phyloP scores from a whole-genome alignment of 37 sponge, comb jelly and placozoan genomes.

The Chondrosia reniformis region DNA sequence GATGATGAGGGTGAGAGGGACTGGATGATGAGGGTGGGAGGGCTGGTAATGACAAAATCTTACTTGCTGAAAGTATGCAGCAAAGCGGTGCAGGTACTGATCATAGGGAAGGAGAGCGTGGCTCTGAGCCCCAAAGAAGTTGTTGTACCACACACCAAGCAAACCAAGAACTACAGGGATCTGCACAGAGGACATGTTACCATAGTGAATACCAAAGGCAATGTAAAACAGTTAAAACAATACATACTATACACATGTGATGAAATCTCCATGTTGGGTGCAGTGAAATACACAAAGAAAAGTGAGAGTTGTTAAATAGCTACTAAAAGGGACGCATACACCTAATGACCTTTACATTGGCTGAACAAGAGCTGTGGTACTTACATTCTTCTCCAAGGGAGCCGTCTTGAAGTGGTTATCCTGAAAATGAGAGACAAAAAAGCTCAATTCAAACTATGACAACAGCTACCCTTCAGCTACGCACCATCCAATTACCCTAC shows the following conservation, averaged over 20 bases:
- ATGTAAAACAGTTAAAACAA: too few species aligned
- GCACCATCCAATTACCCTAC: not conserved
- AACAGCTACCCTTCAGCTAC: not conserved
- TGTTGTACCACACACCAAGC: conserved; percentile 99
- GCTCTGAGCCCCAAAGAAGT: conserved; percentile 95
- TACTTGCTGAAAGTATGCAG: conserved; percentile 98
- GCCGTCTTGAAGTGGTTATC: conserved; percentile 91
- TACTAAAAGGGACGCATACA: not conserved
- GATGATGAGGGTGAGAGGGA: not conserved
- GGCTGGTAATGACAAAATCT: not conserved
- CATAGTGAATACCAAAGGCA: not conserved
- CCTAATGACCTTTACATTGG: not conserved
- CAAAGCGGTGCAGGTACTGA: conserved; percentile 96
- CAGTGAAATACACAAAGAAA: not conserved
- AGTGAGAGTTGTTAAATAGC: not conserved
- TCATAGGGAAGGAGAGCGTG: conserved; percentile 98
- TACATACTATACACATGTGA: too few species aligned
- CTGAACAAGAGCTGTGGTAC: too few species aligned
- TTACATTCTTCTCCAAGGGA: conserved; percentile 92
- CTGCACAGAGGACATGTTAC: conserved; percentile 2
- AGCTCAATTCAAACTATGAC: too few species aligned
- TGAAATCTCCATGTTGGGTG: too few species aligned
- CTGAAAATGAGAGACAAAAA: conserved; percentile 24
- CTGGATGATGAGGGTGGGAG: not conserved
- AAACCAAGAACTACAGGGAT: conserved; percentile 91